Evolutionary conservation across 2,113 vertebrate genomes (phyloP).

Genomic region (Ibidorhyncha struthersii): DNA sequence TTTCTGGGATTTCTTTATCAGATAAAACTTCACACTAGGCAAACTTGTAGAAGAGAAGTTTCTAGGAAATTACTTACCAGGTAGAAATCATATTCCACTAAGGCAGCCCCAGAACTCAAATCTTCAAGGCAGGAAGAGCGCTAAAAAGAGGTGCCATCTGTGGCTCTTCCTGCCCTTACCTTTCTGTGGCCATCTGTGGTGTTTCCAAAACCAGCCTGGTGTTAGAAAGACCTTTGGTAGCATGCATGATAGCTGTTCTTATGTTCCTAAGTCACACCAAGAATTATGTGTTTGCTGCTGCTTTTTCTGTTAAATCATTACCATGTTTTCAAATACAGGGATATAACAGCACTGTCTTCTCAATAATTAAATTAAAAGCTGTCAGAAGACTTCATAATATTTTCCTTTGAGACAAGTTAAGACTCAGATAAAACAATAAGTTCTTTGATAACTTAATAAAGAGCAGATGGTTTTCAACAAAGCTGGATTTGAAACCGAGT

Average conservation of each 20-base stretch:
- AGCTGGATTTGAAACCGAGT: not conserved
- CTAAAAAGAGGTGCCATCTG: not conserved
- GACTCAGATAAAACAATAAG: not conserved
- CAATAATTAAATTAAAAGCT: not conserved
- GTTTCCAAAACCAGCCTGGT: not conserved
- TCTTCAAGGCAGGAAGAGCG: not conserved
- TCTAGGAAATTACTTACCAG: not conserved
- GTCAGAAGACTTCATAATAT: not conserved
- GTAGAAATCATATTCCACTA: not conserved
- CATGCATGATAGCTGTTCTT: fast-evolving
- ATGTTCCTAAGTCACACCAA: not conserved
- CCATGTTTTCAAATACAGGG: not conserved
- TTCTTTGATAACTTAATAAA: not conserved
- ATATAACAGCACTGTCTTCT: not conserved
- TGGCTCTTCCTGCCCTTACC: not conserved
- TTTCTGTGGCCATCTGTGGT: not conserved
- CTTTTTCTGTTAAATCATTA: not conserved
- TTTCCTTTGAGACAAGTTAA: slow-evolving; percentile 2
- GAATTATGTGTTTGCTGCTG: not conserved
- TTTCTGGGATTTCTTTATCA: not conserved
- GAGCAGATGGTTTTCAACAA: not conserved
- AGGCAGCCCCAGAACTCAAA: not conserved
- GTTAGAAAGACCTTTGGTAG: not conserved
- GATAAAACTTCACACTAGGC: not conserved
- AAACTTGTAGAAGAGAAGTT: not conserved